Evolutionary conservation across 1,140 invertebrate genomes (phyloP).

Genomic region (Oryctes rhinoceros): DNA sequence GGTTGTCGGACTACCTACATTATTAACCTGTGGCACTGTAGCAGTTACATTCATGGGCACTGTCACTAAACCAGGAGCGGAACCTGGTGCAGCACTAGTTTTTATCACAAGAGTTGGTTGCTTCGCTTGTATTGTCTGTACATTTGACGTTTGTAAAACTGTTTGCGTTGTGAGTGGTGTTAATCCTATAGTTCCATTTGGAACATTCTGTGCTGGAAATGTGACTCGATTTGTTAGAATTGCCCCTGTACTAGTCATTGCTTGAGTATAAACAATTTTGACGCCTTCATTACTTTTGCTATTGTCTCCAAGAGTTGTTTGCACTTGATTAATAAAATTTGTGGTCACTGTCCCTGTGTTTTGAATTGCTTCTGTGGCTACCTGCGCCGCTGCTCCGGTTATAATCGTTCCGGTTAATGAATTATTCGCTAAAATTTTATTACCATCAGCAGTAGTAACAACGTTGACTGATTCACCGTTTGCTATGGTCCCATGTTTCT

Average conservation of each 20-base stretch:
- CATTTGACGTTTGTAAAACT: constrained; percentile 62
- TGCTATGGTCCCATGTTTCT: constrained; percentile 68
- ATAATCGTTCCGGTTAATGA: constrained; percentile 55
- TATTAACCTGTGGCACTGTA: constrained; percentile 57
- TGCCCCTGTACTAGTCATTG: constrained; percentile 58
- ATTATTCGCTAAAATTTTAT: constrained; percentile 60
- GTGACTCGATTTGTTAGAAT: constrained; percentile 61
- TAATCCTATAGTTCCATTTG: constrained; percentile 68
- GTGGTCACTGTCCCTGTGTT: constrained; percentile 50
- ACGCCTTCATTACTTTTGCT: constrained; percentile 61
- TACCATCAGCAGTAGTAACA: constrained; percentile 56
- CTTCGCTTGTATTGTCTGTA: constrained; percentile 67
- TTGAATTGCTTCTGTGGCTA: constrained; percentile 48
- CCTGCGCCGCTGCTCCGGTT: constrained; percentile 49
- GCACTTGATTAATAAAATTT: constrained; percentile 56
- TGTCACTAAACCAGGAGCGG: constrained; percentile 71
- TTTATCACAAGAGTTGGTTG: constrained; percentile 75
- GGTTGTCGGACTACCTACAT: constrained; percentile 59
- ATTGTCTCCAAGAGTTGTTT: constrained; percentile 54
- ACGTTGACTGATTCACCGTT: constrained; percentile 65
- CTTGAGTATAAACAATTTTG: constrained; percentile 65
- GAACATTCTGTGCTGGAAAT: constrained; percentile 64
- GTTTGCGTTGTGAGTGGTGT: constrained; percentile 61
- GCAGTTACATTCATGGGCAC: constrained; percentile 74
- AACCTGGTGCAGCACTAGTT: constrained; percentile 67